Conservation (phyloP, 2,888 invertebrate genomes). For the Lasioglossum oenotherae region DNA sequence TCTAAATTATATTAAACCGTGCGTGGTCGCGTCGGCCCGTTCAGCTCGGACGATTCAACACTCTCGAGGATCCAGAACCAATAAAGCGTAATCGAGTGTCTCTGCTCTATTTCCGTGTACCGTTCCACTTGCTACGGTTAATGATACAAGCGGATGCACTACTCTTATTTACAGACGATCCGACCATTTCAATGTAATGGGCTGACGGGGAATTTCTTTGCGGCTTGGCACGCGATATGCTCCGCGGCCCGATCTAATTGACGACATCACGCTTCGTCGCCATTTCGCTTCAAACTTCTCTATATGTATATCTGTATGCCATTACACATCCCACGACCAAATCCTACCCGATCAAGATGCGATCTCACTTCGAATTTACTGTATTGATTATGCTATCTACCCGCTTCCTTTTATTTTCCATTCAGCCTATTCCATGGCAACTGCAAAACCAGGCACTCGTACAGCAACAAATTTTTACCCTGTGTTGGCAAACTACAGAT, state of each 20-base stretch:
- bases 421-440: not conserved
- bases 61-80: conserved; percentile 14
- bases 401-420: not conserved
- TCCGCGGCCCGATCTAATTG: conserved; percentile 17
- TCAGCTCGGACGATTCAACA: conserved; percentile 17
- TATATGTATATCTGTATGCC: too few species aligned
- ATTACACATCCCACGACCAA: not conserved
- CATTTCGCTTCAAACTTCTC: not conserved
- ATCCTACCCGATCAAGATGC: not conserved
- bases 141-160: conserved; percentile 25
- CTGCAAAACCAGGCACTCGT: not conserved
- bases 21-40: not conserved
- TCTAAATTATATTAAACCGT: conserved; percentile 11
- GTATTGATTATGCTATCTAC: not conserved
- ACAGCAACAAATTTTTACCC: not conserved
- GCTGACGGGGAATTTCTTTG: not conserved
- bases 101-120: conserved; percentile 6
- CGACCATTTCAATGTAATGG: not conserved
- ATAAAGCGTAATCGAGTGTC: conserved; percentile 24
- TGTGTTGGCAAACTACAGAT: too few species aligned
- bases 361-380: not conserved
- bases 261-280: conserved; percentile 13
- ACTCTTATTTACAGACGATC: conserved; percentile 23
- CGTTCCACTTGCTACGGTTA: conserved; percentile 23
- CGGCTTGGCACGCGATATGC: conserved; percentile 9